A percentile compares a stretch with the other conserved stretches of the same genome.
Conservation (phyloP, 2,888 invertebrate genomes). For the Sesia apiformis region DNA sequence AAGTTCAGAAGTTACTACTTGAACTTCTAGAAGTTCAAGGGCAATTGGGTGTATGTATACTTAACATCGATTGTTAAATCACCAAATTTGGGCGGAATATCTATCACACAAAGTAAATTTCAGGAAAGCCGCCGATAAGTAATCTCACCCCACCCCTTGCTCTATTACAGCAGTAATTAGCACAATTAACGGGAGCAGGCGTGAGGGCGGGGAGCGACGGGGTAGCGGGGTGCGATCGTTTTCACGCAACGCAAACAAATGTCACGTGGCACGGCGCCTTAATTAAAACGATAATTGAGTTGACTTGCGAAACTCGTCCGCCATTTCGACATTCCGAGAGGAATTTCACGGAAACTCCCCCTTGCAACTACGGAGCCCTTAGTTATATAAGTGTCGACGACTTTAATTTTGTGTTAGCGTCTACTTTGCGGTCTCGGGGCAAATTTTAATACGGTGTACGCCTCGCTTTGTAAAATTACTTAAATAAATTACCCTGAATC, state of each 20-base stretch:
- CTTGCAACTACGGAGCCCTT: conserved; percentile 65
- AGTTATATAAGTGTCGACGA: conserved; percentile 58
- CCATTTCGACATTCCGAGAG: conserved; percentile 70
- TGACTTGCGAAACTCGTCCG: conserved; percentile 73
- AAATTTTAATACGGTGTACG: conserved; percentile 67
- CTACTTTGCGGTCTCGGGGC: conserved; percentile 66
- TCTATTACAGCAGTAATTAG: conserved; percentile 75
- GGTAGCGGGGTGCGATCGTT: conserved; percentile 47
- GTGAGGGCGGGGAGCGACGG: conserved; percentile 20
- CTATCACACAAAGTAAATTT: conserved; percentile 58
- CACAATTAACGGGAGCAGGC: conserved; percentile 68
- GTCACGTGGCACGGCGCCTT: conserved; percentile 72
- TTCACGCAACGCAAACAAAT: conserved; percentile 73
- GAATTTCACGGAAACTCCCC: conserved; percentile 67
- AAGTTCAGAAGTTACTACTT: no score
- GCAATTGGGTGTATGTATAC: no score
- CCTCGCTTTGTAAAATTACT: conserved; percentile 60
- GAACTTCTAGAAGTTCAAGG: no score
- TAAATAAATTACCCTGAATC: conserved; percentile 63
- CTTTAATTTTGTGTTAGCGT: conserved; percentile 73
- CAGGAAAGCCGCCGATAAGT: conserved; percentile 65
- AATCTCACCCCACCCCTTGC: conserved; percentile 65
- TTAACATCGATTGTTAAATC: conserved; percentile 6
- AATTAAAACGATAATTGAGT: conserved; percentile 76
- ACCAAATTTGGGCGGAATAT: conserved; percentile 25